phyloP scores from a whole-genome alignment of 2,888 invertebrate genomes.

The Trachelus troglodyta region DNA sequence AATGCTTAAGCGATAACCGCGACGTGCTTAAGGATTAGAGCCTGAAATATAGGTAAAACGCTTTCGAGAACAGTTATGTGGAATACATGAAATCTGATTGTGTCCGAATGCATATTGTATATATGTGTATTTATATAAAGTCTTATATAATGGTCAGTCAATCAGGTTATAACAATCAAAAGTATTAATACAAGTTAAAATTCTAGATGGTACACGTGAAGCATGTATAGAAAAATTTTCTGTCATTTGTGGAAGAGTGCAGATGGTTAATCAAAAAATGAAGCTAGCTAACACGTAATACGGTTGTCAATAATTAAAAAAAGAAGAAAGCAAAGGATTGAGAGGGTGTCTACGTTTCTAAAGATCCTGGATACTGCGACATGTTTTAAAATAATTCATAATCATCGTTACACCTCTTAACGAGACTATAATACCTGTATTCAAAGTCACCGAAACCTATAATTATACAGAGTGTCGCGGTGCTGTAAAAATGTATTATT shows the following conservation, averaged over 20 bases:
- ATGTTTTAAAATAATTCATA: not conserved
- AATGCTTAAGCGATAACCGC: not conserved
- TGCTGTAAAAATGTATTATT: not conserved
- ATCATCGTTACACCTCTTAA: not conserved
- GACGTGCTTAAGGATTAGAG: not conserved
- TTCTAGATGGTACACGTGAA: not conserved
- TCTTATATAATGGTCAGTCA: constrained; percentile 62
- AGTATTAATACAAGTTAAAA: not conserved
- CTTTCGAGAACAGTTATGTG: constrained; percentile 5
- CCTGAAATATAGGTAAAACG: not conserved
- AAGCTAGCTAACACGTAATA: constrained; percentile 11
- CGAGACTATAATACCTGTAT: not conserved
- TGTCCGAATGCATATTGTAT: too few species aligned
- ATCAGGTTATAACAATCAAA: constrained; percentile 33
- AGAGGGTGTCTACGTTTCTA: constrained; percentile 30
- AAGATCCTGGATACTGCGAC: not conserved
- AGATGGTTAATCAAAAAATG: constrained; percentile 19
- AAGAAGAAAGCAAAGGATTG: constrained; percentile 2
- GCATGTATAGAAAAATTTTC: not conserved
- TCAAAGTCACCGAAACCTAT: not conserved
- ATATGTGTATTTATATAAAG: constrained; percentile 46
- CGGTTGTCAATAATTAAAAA: not conserved
- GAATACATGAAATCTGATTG: constrained; percentile 4
- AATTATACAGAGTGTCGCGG: not conserved
- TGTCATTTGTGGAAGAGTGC: constrained; percentile 28